Conservation (phyloP, 1,140 invertebrate genomes). For the Drosophila asahinai region DNA sequence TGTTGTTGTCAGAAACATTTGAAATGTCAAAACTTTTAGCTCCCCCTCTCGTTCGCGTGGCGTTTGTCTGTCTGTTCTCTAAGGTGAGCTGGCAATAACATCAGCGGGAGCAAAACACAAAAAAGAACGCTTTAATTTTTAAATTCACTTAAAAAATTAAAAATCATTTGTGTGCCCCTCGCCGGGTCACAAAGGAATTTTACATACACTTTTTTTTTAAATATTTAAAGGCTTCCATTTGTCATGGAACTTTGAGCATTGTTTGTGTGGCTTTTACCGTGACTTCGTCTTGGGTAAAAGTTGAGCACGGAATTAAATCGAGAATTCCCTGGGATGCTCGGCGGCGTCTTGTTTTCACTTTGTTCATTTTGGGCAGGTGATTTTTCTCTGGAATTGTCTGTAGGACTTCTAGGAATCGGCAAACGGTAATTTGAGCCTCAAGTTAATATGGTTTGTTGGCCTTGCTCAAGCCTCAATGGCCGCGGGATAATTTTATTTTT, state of each 20-base stretch:
- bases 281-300: slow-evolving; percentile 4
- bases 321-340: slow-evolving; percentile 7
- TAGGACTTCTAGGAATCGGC: slow-evolving; percentile 16
- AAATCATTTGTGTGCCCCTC: slow-evolving; percentile 31
- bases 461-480: background rate
- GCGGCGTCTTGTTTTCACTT: background rate
- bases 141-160: slow-evolving; percentile 81
- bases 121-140: slow-evolving; percentile 69
- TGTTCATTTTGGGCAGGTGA: slow-evolving; percentile 23
- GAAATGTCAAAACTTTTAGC: slow-evolving; percentile 80
- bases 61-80: slow-evolving; percentile 14
- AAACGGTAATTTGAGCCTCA: slow-evolving; percentile 26
- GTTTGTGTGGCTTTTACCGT: slow-evolving; percentile 16
- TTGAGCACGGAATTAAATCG: slow-evolving; percentile 9
- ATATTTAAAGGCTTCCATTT: slow-evolving; percentile 72
- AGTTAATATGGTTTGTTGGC: slow-evolving; percentile 14
- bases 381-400: slow-evolving; percentile 13
- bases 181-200: slow-evolving; percentile 15
- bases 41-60: slow-evolving; percentile 18
- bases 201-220: slow-evolving; percentile 26
- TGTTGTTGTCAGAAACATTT: slow-evolving; percentile 79
- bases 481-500: background rate
- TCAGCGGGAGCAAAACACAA: background rate
- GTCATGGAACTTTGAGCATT: slow-evolving; percentile 39
- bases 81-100: slow-evolving; percentile 25